phyloP scores from a whole-genome alignment of 1,140 invertebrate genomes.

The Formica selysi region DNA sequence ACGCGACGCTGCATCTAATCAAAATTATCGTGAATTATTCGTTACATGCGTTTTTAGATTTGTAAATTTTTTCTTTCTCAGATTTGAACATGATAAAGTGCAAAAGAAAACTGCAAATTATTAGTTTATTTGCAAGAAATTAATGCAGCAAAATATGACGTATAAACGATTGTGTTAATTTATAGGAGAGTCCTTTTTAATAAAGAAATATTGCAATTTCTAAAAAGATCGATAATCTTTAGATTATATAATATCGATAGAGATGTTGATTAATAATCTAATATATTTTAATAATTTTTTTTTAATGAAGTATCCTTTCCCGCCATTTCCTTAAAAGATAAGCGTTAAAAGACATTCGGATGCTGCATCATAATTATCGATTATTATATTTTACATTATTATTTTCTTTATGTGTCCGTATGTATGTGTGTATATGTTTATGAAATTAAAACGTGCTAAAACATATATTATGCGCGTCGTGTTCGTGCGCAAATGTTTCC shows the following conservation, averaged over 20 bases:
- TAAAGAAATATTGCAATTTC: not conserved
- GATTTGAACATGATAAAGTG: slow-evolving; percentile 21
- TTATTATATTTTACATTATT: not conserved
- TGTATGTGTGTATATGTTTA: not conserved
- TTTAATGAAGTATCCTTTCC: not conserved
- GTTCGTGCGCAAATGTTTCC: slow-evolving; percentile 44
- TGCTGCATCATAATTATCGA: not conserved
- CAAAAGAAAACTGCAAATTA: not conserved
- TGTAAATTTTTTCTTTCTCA: slow-evolving; percentile 9
- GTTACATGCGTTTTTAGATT: slow-evolving; percentile 57
- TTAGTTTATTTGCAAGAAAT: not conserved
- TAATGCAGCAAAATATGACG: not conserved
- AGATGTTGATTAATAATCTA: not conserved
- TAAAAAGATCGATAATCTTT: not conserved
- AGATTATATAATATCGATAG: not conserved
- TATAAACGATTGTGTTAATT: not conserved
- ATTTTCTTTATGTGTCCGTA: not conserved
- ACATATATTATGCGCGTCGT: slow-evolving; percentile 53
- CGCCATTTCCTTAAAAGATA: too few species aligned
- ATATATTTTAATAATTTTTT: not conserved
- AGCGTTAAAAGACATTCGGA: not conserved
- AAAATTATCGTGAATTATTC: slow-evolving; percentile 65
- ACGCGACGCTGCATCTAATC: slow-evolving; percentile 52
- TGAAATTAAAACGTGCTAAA: slow-evolving; percentile 52
- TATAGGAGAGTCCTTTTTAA: not conserved